phyloP scores from a whole-genome alignment of 2,888 invertebrate species.

The Phortica magna region DNA sequence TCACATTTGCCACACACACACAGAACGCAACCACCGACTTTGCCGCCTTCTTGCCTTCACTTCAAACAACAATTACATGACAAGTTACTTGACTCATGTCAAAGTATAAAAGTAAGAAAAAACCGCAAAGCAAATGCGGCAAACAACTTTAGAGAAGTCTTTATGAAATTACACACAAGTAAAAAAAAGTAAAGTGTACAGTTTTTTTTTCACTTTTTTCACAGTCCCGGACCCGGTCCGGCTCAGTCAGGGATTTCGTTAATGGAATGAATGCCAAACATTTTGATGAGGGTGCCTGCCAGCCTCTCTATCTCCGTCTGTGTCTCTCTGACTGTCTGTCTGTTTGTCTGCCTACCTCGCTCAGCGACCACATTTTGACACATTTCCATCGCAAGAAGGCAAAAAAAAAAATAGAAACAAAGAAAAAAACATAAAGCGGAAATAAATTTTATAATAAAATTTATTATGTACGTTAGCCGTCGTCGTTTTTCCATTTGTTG shows the following conservation, averaged over 20 bases:
- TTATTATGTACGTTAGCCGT: conserved; percentile 54
- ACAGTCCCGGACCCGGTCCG: conserved; percentile 35
- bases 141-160: conserved; percentile 39
- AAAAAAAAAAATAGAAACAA: conserved; percentile 4
- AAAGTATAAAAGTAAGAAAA: conserved; percentile 30
- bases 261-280: conserved; percentile 75
- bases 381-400: conserved; percentile 46
- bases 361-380: conserved; percentile 68
- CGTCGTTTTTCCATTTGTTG: conserved; percentile 35
- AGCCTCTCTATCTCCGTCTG: conserved; percentile 33
- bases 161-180: conserved; percentile 44
- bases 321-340: conserved; percentile 22
- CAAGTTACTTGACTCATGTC: conserved; percentile 33
- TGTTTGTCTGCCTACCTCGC: conserved; percentile 21
- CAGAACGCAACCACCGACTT: conserved; percentile 34
- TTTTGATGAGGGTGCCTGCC: conserved; percentile 66
- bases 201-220: neutral
- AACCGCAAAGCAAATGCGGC: conserved; percentile 29
- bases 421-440: conserved; percentile 25
- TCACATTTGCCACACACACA: conserved; percentile 6
- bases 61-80: conserved; percentile 33
- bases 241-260: conserved; percentile 67
- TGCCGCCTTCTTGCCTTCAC: neutral
- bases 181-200: conserved; percentile 28
- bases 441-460: conserved; percentile 73